phyloP scores from a whole-genome alignment of 2,888 invertebrate species.

The Platycheirus albimanus region DNA sequence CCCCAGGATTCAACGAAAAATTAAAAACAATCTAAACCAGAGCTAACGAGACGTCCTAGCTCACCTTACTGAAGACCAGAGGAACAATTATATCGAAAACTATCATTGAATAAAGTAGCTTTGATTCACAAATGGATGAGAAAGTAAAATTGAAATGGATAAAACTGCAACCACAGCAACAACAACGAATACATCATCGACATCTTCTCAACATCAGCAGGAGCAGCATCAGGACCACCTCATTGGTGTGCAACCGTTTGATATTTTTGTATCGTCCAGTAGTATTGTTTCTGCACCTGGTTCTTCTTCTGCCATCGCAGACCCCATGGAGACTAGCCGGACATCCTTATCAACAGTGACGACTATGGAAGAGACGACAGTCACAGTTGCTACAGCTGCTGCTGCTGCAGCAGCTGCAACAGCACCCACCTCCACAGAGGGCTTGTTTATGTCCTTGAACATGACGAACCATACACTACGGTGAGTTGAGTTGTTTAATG shows the following conservation, averaged over 20 bases:
- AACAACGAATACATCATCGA: slow-evolving; percentile 27
- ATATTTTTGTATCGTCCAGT: slow-evolving; percentile 34
- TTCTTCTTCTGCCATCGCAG: slow-evolving; percentile 12
- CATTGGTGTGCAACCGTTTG: slow-evolving; percentile 27
- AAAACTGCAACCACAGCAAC: slow-evolving; percentile 30
- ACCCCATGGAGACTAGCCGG: slow-evolving; percentile 25
- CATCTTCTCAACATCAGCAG: too few relatives aligned
- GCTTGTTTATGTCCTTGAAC: slow-evolving; percentile 46
- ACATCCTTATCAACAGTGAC: slow-evolving; percentile 32
- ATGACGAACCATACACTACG: slow-evolving; percentile 56
- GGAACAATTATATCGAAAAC: not conserved
- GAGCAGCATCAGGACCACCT: slow-evolving; percentile 14
- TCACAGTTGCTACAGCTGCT: not conserved
- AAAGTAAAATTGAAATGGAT: slow-evolving; percentile 61
- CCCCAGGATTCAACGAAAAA: slow-evolving; percentile 3
- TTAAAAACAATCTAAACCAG: not conserved
- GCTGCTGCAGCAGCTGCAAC: not conserved
- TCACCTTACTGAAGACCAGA: not conserved
- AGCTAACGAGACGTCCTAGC: not conserved
- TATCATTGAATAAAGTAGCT: slow-evolving; percentile 1
- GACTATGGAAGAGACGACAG: slow-evolving; percentile 34
- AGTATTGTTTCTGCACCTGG: slow-evolving; percentile 4
- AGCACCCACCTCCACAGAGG: slow-evolving; percentile 9
- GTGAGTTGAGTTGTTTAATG: slow-evolving; percentile 38
- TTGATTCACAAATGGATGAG: slow-evolving; percentile 51